Conservation (phyloP, 2,113 vertebrate genomes). For the Dicentrarchus labrax region DNA sequence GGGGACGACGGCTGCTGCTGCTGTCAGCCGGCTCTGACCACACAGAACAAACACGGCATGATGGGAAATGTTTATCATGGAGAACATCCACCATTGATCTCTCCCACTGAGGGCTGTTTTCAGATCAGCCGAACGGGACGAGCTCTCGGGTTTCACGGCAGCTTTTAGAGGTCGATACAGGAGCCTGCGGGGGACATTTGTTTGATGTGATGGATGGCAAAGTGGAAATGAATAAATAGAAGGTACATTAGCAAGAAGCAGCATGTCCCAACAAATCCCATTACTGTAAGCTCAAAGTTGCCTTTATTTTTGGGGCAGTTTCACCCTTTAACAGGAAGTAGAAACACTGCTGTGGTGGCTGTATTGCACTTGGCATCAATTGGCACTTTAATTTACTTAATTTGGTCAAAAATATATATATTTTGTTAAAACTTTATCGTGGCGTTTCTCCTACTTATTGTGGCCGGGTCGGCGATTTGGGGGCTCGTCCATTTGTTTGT, state of each 20-base stretch:
- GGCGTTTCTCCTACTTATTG: too few species aligned
- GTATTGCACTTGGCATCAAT: too few species aligned
- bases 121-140: slow-evolving; percentile 20
- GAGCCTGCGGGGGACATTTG: slow-evolving; percentile 69
- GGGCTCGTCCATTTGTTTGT: too few species aligned
- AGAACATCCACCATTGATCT: slow-evolving; percentile 65
- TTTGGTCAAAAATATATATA: too few species aligned
- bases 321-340: not conserved
- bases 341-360: not conserved
- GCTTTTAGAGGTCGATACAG: slow-evolving; percentile 77
- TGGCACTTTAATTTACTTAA: not conserved
- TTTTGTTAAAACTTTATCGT: too few species aligned
- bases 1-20: not conserved
- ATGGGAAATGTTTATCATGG: slow-evolving; percentile 64
- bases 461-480: too few species aligned
- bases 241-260: slow-evolving; percentile 42
- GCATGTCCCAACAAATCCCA: slow-evolving; percentile 2
- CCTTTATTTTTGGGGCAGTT: slow-evolving; percentile 2
- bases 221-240: slow-evolving; percentile 71
- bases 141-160: slow-evolving; percentile 73
- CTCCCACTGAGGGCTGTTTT: slow-evolving; percentile 33
- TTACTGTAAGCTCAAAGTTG: slow-evolving; percentile 10
- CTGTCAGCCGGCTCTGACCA: slow-evolving; percentile 1
- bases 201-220: slow-evolving; percentile 61
- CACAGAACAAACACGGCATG: slow-evolving; percentile 49